A percentile compares a stretch with the other conserved stretches of the same genome.
Conservation (phyloP, 2,888 invertebrate genomes). For the Leptinotarsa tumamoca region DNA sequence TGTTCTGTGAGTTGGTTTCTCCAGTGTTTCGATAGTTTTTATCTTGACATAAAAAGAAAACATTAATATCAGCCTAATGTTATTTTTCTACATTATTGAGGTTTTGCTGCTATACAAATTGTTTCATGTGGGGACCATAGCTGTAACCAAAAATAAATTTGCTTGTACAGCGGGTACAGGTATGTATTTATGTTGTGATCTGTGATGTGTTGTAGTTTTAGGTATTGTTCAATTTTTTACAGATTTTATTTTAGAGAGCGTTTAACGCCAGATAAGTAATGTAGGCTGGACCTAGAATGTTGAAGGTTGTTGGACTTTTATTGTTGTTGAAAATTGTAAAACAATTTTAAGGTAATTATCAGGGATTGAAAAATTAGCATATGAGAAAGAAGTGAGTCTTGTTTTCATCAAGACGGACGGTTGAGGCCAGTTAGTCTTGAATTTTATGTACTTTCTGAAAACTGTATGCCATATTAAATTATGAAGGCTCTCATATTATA, state of each 20-base stretch:
- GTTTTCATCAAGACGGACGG: no score
- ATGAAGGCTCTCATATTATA: conserved; percentile 10
- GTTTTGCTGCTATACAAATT: neutral
- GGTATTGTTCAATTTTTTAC: conserved; percentile 47
- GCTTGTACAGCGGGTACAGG: neutral
- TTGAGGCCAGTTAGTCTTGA: conserved; percentile 15
- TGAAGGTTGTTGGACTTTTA: conserved; percentile 29
- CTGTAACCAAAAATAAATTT: conserved; percentile 11
- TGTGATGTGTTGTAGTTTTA: conserved; percentile 57
- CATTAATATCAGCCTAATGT: no score
- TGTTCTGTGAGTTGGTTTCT: neutral
- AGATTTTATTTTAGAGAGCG: conserved; percentile 44
- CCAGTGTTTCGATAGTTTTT: no score
- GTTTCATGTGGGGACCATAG: neutral
- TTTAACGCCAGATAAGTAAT: conserved; percentile 26
- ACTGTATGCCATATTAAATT: conserved; percentile 17
- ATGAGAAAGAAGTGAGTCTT: neutral
- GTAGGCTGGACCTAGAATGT: conserved; percentile 29
- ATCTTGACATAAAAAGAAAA: no score
- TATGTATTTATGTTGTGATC: conserved; percentile 38
- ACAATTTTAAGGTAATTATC: conserved; percentile 20
- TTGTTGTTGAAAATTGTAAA: conserved; percentile 27
- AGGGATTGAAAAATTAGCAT: neutral
- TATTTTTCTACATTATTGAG: neutral
- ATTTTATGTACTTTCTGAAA: conserved; percentile 8